Conservation (phyloP, 2,888 invertebrate species). For the Catocala fraxini region DNA sequence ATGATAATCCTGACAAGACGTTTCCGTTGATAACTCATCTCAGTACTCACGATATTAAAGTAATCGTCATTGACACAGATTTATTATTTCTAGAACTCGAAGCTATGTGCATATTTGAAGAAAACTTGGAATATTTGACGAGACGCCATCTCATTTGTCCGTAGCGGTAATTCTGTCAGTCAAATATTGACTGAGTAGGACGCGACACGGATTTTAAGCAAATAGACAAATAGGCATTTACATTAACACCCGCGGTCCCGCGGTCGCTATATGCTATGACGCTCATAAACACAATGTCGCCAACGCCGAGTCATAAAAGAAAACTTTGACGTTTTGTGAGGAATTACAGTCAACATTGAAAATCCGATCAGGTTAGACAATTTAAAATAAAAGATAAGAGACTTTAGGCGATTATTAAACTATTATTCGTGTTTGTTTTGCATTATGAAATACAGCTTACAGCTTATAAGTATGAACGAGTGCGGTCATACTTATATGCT, state of each 20-base stretch:
- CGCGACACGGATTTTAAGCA: constrained; percentile 85
- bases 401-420: neutral
- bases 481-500: neutral
- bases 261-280: constrained; percentile 41
- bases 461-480: no score
- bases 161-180: constrained; percentile 83
- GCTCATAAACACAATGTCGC: constrained; percentile 50
- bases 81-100: constrained; percentile 52
- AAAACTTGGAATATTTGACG: constrained; percentile 67
- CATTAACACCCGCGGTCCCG: constrained; percentile 82
- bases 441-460: constrained; percentile 1
- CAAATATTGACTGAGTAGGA: constrained; percentile 85
- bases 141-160: constrained; percentile 78
- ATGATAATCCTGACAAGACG: constrained; percentile 70
- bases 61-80: constrained; percentile 59
- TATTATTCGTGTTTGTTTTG: neutral
- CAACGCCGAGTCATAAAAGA: constrained; percentile 41
- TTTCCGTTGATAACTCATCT: constrained; percentile 62
- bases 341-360: constrained; percentile 53
- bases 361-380: constrained; percentile 26
- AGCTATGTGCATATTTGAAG: constrained; percentile 60
- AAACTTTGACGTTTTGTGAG: constrained; percentile 43
- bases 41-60: constrained; percentile 38
- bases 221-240: constrained; percentile 84
- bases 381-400: neutral